phyloP scores from a whole-genome alignment of 2,113 vertebrate genomes.

The Phrynosoma blainvillii region DNA sequence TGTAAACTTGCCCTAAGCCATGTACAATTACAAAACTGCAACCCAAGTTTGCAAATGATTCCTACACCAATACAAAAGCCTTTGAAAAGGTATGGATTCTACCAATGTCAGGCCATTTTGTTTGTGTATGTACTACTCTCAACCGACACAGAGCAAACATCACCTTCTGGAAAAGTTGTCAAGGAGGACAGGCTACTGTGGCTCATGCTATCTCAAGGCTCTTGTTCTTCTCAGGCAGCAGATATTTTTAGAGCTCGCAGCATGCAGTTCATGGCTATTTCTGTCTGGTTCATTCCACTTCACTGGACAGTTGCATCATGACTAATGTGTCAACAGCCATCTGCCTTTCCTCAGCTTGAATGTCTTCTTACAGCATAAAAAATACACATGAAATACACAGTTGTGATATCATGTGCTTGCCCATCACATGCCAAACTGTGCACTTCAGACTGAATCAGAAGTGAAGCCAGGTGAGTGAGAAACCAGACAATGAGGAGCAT shows the following conservation, averaged over 20 bases:
- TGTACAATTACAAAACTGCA: too few species aligned
- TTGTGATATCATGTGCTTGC: neutral
- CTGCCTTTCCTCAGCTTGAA: slow-evolving; percentile 3
- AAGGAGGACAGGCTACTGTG: neutral
- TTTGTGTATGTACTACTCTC: too few species aligned
- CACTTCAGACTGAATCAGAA: neutral
- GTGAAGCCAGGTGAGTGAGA: neutral
- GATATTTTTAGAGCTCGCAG: slow-evolving; percentile 56
- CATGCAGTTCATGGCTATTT: slow-evolving; percentile 43
- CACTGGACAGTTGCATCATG: neutral
- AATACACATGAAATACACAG: neutral
- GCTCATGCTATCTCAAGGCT: neutral
- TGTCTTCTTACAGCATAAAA: slow-evolving; percentile 10
- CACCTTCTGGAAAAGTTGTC: neutral
- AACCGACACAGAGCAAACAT: neutral
- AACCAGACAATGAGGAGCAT: too few species aligned
- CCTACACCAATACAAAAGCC: neutral
- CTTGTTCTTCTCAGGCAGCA: neutral
- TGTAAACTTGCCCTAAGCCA: too few species aligned
- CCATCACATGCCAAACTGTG: neutral
- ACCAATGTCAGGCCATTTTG: neutral
- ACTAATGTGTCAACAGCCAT: neutral
- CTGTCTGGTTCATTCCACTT: slow-evolving; percentile 29
- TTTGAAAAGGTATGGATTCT: neutral
- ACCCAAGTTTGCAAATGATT: neutral